These are phyloP conservation scores for Hypolimnas misippus DNA, from an alignment of 2,888 invertebrate species.

Conservation along the genomic window DNA sequence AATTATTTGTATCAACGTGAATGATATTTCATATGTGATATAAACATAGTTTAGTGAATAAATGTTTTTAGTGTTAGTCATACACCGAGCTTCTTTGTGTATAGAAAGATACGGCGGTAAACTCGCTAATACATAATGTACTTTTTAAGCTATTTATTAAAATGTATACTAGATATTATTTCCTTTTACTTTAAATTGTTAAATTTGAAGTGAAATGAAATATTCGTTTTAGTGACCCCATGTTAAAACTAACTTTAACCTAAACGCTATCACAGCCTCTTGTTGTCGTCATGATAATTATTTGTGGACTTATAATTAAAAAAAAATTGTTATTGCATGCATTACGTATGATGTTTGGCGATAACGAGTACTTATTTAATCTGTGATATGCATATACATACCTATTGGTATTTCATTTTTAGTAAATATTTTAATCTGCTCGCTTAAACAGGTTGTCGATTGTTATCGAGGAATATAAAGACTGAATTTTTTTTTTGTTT, in stretches of 20 bases:
- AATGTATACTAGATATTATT: slow-evolving; percentile 45
- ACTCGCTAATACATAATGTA: slow-evolving; percentile 59
- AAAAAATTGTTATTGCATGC: neutral
- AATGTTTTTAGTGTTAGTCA: slow-evolving; percentile 50
- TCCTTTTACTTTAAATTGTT: slow-evolving; percentile 59
- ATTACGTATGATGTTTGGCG: slow-evolving; percentile 20
- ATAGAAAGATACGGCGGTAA: slow-evolving; percentile 53
- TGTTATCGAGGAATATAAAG: slow-evolving; percentile 65
- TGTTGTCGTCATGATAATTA: slow-evolving; percentile 27
- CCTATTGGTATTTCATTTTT: slow-evolving; percentile 26
- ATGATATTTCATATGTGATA: slow-evolving; percentile 82
- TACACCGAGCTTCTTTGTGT: slow-evolving; percentile 51
- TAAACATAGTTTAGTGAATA: slow-evolving; percentile 68
- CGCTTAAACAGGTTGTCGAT: slow-evolving; percentile 23
- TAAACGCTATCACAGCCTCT: slow-evolving; percentile 20
- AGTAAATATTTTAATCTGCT: slow-evolving; percentile 27
- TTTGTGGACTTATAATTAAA: slow-evolving; percentile 2
- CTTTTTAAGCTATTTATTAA: slow-evolving; percentile 68
- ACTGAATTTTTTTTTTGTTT: slow-evolving; percentile 71
- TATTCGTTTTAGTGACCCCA: slow-evolving; percentile 53
- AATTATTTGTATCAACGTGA: slow-evolving; percentile 67
- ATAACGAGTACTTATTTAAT: slow-evolving; percentile 21
- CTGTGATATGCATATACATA: slow-evolving; percentile 33
- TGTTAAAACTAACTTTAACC: slow-evolving; percentile 27
- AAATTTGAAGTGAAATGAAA: slow-evolving; percentile 59